These are phyloP conservation scores for Pseudopipra pipra DNA, from an alignment of 2,113 vertebrate species.

Conservation along the genomic window DNA sequence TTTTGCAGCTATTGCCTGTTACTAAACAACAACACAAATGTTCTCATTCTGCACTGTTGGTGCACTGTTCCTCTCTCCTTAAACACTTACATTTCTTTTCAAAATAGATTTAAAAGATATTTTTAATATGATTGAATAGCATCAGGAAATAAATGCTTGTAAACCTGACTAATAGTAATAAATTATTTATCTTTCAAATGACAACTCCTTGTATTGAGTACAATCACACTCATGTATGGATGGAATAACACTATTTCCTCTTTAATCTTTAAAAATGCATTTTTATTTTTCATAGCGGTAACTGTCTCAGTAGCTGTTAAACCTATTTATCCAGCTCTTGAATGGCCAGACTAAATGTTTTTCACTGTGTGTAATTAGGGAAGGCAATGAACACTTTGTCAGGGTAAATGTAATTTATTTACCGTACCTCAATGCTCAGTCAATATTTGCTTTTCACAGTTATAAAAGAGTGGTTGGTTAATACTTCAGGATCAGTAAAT, in stretches of 20 bases:
- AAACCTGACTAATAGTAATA: conserved; percentile 41
- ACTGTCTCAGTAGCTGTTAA: conserved; percentile 1
- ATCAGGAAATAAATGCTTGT: conserved; percentile 56
- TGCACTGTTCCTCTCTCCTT: not conserved
- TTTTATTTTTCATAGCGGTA: conserved; percentile 29
- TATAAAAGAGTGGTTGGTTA: conserved; percentile 25
- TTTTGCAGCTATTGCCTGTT: conserved; percentile 68
- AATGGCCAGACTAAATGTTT: conserved; percentile 44
- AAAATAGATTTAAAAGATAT: not conserved
- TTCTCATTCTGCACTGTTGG: not conserved
- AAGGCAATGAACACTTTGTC: conserved; percentile 44
- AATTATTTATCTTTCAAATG: conserved; percentile 56
- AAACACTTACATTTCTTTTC: not conserved
- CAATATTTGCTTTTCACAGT: conserved; percentile 64
- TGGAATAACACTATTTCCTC: not conserved
- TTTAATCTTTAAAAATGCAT: conserved; percentile 20
- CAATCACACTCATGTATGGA: not conserved
- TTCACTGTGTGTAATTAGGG: conserved; percentile 46
- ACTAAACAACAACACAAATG: conserved; percentile 52
- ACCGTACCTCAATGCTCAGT: conserved; percentile 22
- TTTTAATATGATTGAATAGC: conserved; percentile 20
- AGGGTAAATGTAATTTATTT: conserved; percentile 61
- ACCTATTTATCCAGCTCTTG: conserved; percentile 43
- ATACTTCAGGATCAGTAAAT: conserved; percentile 6
- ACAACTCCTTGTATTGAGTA: conserved; percentile 12